Percentiles rank a stretch among this genome's conserved stretches.
Conservation (phyloP, 2,113 vertebrate species). For the Melanotaenia duboulayi region DNA sequence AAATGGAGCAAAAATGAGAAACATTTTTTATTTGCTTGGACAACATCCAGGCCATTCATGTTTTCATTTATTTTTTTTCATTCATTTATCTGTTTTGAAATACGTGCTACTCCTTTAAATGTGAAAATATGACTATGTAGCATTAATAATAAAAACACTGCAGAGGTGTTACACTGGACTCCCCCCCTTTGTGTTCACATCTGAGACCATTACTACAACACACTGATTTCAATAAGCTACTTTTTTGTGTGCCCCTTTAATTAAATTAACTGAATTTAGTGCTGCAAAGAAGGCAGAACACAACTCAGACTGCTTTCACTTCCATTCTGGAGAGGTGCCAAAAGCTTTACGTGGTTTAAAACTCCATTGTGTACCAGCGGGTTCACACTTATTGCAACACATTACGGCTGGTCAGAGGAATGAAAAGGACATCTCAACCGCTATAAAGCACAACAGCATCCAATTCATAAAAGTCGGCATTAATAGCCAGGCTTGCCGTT, state of each 20-base stretch:
- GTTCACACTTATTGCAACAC: conserved; percentile 68
- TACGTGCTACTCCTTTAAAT: too few relatives aligned
- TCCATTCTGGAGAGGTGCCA: conserved; percentile 75
- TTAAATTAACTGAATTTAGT: background rate
- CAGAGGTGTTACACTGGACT: background rate
- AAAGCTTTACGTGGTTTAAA: conserved; percentile 61
- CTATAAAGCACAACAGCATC: conserved; percentile 79
- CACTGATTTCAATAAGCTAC: background rate
- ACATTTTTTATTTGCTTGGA: background rate
- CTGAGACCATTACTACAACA: background rate
- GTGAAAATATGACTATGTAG: background rate
- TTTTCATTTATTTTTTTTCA: background rate
- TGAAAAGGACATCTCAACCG: conserved; percentile 81
- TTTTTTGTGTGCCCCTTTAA: background rate
- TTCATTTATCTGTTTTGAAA: background rate
- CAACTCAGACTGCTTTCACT: conserved; percentile 22
- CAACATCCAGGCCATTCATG: background rate
- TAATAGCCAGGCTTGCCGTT: conserved; percentile 79
- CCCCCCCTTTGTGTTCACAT: background rate
- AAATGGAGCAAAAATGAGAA: background rate
- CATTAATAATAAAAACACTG: background rate
- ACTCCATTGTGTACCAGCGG: conserved; percentile 74
- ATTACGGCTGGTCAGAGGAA: conserved; percentile 80
- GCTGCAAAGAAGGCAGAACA: background rate
- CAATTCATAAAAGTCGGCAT: conserved; percentile 84